phyloP scores from a whole-genome alignment of 2,113 vertebrate genomes.

The Psephotus haematonotus region DNA sequence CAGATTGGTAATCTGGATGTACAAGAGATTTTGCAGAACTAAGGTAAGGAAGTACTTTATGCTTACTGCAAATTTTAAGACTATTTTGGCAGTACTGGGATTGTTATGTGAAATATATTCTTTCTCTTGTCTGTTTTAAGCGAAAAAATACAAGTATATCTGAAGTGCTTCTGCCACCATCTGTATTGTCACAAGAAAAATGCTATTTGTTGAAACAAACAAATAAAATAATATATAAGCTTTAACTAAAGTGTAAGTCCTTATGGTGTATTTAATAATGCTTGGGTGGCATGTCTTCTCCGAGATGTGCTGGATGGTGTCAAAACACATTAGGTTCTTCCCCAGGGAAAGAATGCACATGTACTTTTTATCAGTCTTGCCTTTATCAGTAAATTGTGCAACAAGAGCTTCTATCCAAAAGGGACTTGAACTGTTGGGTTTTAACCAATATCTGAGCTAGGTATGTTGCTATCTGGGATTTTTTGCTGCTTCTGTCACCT shows the following conservation, averaged over 20 bases:
- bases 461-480: not conserved
- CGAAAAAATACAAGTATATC: not conserved
- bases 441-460: not conserved
- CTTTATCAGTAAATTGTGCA: constrained; percentile 18
- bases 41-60: not conserved
- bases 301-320: not conserved
- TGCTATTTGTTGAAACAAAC: not conserved
- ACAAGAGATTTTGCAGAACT: not conserved
- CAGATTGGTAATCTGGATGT: not conserved
- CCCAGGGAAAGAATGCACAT: not conserved
- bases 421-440: not conserved
- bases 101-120: not conserved
- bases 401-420: not conserved
- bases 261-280: not conserved
- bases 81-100: not conserved
- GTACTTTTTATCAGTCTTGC: not conserved
- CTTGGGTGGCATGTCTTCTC: not conserved
- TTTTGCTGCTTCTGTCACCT: constrained; percentile 8
- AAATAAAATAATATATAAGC: not conserved
- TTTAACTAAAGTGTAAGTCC: not conserved
- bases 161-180: not conserved
- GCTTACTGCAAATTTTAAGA: not conserved
- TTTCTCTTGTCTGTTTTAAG: not conserved
- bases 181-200: not conserved
- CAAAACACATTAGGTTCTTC: not conserved